Conservation (phyloP, 2,113 vertebrate genomes). For the Nannospalax galili region DNA sequence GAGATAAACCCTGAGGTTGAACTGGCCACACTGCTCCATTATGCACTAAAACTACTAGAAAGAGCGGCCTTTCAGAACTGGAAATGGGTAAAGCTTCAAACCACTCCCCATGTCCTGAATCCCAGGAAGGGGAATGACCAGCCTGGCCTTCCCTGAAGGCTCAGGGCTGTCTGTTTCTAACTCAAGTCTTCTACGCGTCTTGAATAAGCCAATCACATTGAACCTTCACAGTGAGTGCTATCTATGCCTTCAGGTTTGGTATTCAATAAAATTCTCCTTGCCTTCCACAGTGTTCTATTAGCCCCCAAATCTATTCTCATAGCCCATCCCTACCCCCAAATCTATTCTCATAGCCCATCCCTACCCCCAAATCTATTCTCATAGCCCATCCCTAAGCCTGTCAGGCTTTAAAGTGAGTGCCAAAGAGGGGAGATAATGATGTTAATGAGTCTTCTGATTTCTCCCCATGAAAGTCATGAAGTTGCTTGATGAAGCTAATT, state of each 20-base stretch:
- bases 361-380: background rate
- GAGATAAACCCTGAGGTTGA: background rate
- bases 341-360: background rate
- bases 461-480: slow-evolving; percentile 69
- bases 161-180: background rate
- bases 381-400: background rate
- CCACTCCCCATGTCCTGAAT: background rate
- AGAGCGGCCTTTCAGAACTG: background rate
- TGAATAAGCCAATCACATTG: background rate
- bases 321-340: background rate
- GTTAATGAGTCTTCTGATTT: slow-evolving; percentile 53
- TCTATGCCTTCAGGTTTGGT: background rate
- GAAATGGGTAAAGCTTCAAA: background rate
- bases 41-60: too few species aligned
- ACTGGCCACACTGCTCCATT: background rate
- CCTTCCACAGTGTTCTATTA: background rate
- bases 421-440: slow-evolving; percentile 23
- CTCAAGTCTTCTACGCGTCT: background rate
- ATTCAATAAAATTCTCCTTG: background rate
- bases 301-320: background rate
- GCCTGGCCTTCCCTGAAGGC: too few species aligned
- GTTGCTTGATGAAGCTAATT: slow-evolving; percentile 79
- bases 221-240: background rate
- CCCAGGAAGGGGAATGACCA: background rate
- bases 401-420: background rate